Percentiles rank a stretch among this genome's conserved stretches.
These are phyloP conservation scores for Nymphalis polychloros DNA, from an alignment of 2,888 invertebrate genomes.

Conservation along the genomic window DNA sequence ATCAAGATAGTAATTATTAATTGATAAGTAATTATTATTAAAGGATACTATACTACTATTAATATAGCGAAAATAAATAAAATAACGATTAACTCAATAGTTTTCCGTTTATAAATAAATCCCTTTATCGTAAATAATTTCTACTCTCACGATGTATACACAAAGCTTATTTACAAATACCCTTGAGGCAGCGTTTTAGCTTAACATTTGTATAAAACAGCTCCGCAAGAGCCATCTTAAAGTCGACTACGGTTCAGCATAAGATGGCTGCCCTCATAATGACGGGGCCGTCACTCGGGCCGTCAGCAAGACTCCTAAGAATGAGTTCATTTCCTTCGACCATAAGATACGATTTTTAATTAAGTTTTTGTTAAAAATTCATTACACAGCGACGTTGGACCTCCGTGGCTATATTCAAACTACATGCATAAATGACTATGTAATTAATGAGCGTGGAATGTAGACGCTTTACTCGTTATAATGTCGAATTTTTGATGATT, in stretches of 20 bases:
- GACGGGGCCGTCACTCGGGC: constrained; percentile 71
- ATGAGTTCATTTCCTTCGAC: constrained; percentile 82
- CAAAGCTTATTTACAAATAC: constrained; percentile 24
- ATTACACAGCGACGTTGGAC: constrained; percentile 71
- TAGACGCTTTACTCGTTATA: constrained; percentile 47
- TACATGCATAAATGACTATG: constrained; percentile 72
- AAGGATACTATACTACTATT: too few relatives aligned
- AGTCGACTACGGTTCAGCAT: constrained; percentile 50
- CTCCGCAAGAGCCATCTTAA: constrained; percentile 21
- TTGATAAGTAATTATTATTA: too few relatives aligned
- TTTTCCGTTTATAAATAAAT: constrained; percentile 2
- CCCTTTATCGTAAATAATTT: constrained; percentile 6
- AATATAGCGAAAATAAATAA: too few relatives aligned
- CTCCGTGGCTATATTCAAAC: constrained; percentile 56
- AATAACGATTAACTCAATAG: background rate
- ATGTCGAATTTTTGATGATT: constrained; percentile 61
- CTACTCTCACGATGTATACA: constrained; percentile 10
- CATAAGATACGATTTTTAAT: constrained; percentile 81
- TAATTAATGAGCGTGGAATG: constrained; percentile 73
- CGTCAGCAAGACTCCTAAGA: constrained; percentile 77
- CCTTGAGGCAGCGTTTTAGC: constrained; percentile 13
- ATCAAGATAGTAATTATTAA: too few relatives aligned
- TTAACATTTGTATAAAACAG: constrained; percentile 16
- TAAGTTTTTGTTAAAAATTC: constrained; percentile 82
- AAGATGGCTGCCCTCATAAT: constrained; percentile 65